A percentile compares a stretch with the other conserved stretches of the same genome.
Evolutionary conservation across 1,140 invertebrate genomes (phyloP).

Genomic region (Orussus abietinus): DNA sequence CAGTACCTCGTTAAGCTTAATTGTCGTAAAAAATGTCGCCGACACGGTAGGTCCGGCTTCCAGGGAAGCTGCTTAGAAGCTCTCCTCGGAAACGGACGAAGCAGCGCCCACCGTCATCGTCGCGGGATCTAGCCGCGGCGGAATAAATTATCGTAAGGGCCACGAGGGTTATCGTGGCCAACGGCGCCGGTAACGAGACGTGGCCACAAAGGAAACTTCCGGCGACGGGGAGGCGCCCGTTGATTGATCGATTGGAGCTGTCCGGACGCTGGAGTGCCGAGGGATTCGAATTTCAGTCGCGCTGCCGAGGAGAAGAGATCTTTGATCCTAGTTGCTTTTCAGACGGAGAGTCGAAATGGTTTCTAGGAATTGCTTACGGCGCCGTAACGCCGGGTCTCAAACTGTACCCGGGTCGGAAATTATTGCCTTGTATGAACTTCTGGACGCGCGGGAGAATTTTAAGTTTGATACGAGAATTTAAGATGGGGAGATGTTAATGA

Average conservation of each 20-base stretch:
- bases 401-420: too few species aligned
- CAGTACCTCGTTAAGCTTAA: conserved; percentile 39
- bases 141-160: too few species aligned
- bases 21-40: conserved; percentile 30
- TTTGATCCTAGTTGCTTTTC: too few species aligned
- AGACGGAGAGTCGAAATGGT: too few species aligned
- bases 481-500: too few species aligned
- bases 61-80: background rate
- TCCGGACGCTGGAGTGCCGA: background rate
- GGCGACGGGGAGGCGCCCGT: background rate
- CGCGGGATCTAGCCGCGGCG: background rate
- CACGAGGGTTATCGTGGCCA: too few species aligned
- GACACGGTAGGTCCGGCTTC: background rate
- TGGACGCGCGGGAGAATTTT: too few species aligned
- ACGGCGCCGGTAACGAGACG: background rate
- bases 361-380: too few species aligned
- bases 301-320: too few species aligned
- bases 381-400: too few species aligned
- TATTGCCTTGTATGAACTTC: too few species aligned
- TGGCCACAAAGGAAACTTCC: background rate
- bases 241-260: background rate
- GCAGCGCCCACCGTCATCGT: background rate
- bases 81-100: conserved; percentile 6
- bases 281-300: background rate
- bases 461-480: too few species aligned